Evolutionary conservation across 2,888 invertebrate species (phyloP).

Genomic region (Tiliacea aurago): DNA sequence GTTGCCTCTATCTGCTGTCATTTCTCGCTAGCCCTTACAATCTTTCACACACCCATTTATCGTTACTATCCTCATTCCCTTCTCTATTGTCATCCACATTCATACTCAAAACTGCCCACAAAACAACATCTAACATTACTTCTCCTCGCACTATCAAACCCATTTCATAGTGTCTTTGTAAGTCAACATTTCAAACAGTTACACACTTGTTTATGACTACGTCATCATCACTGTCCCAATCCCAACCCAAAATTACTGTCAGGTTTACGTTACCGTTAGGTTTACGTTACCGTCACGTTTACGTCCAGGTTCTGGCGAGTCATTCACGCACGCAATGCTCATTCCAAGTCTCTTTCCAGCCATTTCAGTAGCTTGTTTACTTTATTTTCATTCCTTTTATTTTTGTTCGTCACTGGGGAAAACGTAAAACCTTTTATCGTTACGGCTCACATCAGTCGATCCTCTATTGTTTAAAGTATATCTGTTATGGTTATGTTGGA

Average conservation of each 20-base stretch:
- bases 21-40: too few relatives aligned
- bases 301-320: constrained; percentile 38
- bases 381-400: constrained; percentile 65
- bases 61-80: not conserved
- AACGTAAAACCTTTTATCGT: constrained; percentile 67
- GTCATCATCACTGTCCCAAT: constrained; percentile 8
- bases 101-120: not conserved
- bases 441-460: constrained; percentile 61
- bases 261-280: constrained; percentile 21
- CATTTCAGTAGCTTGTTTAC: constrained; percentile 61
- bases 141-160: not conserved
- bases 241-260: constrained; percentile 4
- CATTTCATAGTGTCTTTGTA: not conserved
- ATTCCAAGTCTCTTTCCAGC: constrained; percentile 60
- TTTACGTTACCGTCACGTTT: constrained; percentile 41
- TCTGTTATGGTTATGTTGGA: constrained; percentile 35
- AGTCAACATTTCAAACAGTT: constrained; percentile 23
- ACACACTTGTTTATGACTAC: constrained; percentile 27
- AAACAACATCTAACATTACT: not conserved
- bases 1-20: too few relatives aligned
- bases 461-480: constrained; percentile 59
- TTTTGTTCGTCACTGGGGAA: constrained; percentile 55
- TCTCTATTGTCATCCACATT: too few relatives aligned
- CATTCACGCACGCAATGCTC: constrained; percentile 57
- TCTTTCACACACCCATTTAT: too few relatives aligned